Evolutionary conservation across 37 sponge, comb jelly and placozoan genomes (phyloP).

Genomic region (Axinella damicornis): DNA sequence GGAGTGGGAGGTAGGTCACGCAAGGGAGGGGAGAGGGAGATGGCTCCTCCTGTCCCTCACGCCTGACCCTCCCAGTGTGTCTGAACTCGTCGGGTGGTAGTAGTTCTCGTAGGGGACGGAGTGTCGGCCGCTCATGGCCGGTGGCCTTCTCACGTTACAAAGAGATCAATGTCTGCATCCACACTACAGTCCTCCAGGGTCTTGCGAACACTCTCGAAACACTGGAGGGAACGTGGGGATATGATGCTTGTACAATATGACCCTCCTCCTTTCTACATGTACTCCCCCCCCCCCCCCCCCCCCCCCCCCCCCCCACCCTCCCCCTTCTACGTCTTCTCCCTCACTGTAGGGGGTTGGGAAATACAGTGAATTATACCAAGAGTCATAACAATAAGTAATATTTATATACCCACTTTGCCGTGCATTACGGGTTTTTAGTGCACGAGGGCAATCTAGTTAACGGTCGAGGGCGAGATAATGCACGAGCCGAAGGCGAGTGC

Average conservation of each 20-base stretch:
- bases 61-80: conserved; percentile 3
- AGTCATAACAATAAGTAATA: too few relatives aligned
- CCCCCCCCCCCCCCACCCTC: too few relatives aligned
- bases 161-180: conserved; percentile 89
- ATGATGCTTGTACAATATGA: not conserved
- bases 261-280: too few relatives aligned
- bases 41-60: not conserved
- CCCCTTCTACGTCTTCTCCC: too few relatives aligned
- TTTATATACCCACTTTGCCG: too few relatives aligned
- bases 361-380: too few relatives aligned
- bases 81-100: conserved; percentile 51
- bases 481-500: too few relatives aligned
- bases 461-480: too few relatives aligned
- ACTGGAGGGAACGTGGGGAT: conserved; percentile 22
- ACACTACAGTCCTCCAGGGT: conserved; percentile 83
- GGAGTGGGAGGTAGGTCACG: conserved; percentile 9
- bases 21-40: not conserved
- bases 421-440: too few relatives aligned
- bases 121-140: conserved; percentile 77
- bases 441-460: too few relatives aligned
- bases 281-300: too few relatives aligned
- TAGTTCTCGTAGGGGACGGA: conserved; percentile 83
- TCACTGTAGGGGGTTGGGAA: too few relatives aligned
- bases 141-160: conserved; percentile 76
- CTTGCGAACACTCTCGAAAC: conserved; percentile 78